These are phyloP conservation scores for Dunckerocampus dactyliophorus DNA, from an alignment of 2,113 vertebrate species.

Conservation along the genomic window DNA sequence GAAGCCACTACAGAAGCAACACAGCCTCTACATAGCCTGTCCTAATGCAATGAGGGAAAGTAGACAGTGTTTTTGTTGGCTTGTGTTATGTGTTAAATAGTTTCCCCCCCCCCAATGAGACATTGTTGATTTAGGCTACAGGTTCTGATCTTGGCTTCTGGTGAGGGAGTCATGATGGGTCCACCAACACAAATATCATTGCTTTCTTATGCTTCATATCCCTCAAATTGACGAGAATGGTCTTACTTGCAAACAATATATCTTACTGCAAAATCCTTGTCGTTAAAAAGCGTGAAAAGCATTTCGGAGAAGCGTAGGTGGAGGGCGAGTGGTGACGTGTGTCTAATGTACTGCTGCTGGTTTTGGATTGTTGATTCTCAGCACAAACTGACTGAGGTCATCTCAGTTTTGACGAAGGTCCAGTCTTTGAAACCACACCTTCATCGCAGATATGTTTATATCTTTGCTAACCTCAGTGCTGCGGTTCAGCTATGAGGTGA, in stretches of 20 bases:
- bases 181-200: not conserved
- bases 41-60: not conserved
- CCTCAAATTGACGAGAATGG: not conserved
- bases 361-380: constrained; percentile 16
- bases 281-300: not conserved
- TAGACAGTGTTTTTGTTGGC: constrained; percentile 2
- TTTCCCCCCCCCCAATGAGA: not conserved
- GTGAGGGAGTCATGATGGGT: not conserved
- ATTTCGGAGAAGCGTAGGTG: not conserved
- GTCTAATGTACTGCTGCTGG: constrained; percentile 4
- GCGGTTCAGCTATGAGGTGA: constrained; percentile 14
- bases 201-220: not conserved
- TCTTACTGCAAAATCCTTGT: not conserved
- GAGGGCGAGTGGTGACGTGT: not conserved
- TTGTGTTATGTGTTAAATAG: not conserved
- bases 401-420: constrained; percentile 18
- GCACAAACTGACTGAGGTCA: constrained; percentile 3
- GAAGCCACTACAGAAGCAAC: not conserved
- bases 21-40: not conserved
- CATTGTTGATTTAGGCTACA: not conserved
- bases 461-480: constrained; percentile 33
- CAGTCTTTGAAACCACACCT: constrained; percentile 18
- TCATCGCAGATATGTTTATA: constrained; percentile 15
- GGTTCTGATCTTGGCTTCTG: constrained; percentile 1
- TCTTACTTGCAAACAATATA: not conserved